phyloP scores from a whole-genome alignment of 2,797 vertebrate genomes.

The Heteromormyrus szaboi region DNA sequence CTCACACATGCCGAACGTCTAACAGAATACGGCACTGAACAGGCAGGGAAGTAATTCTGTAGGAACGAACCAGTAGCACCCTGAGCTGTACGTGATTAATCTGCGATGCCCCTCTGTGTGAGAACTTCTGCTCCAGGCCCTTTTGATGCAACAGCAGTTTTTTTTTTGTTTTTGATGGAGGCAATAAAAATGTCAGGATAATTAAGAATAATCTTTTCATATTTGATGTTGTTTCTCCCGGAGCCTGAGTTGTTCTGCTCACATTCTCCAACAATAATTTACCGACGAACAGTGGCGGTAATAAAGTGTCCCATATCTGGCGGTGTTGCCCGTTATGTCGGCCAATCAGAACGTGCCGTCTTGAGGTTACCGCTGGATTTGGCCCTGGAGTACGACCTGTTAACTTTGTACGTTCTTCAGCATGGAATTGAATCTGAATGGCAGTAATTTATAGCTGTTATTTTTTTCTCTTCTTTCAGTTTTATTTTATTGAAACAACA shows the following conservation, averaged over 20 bases:
- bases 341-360: background rate
- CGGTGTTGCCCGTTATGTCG: background rate
- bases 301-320: background rate
- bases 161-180: background rate
- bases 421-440: conserved; percentile 22
- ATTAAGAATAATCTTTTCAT: conserved; percentile 11
- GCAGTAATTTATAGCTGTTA: conserved; percentile 28
- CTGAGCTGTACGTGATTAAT: background rate
- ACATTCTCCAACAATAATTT: background rate
- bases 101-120: background rate
- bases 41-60: background rate
- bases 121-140: background rate
- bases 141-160: background rate
- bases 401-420: conserved; percentile 29
- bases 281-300: background rate
- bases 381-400: conserved; percentile 22
- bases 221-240: background rate
- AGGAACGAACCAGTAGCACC: background rate
- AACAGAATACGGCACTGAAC: background rate
- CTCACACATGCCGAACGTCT: background rate
- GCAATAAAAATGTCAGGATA: conserved; percentile 14
- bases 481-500: background rate
- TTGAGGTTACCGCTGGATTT: background rate
- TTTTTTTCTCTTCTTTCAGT: conserved; percentile 34
- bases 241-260: background rate